phyloP scores from a whole-genome alignment of 1,140 invertebrate species.

The Kradibia gibbosae region DNA sequence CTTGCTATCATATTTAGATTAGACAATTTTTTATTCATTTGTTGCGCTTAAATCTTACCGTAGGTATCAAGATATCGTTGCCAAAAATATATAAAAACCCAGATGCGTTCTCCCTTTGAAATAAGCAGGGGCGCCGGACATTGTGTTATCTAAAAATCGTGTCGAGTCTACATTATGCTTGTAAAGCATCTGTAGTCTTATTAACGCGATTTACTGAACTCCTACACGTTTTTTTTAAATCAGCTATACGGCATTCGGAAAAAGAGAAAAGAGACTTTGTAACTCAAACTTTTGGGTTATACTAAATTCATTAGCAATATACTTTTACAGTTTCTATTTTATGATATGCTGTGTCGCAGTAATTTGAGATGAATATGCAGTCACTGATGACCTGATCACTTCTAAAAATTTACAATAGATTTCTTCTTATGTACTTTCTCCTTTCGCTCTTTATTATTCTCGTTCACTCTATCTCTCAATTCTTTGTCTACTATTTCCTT shows the following conservation, averaged over 20 bases:
- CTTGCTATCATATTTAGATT: conserved; percentile 58
- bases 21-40: conserved; percentile 57
- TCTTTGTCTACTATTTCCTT: background rate
- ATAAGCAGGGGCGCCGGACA: conserved; percentile 68
- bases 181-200: conserved; percentile 46
- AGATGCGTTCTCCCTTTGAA: conserved; percentile 70
- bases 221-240: conserved; percentile 46
- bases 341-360: conserved; percentile 45
- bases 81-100: conserved; percentile 74
- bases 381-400: conserved; percentile 63
- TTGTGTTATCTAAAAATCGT: conserved; percentile 50
- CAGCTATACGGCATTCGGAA: conserved; percentile 50
- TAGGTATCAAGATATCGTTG: conserved; percentile 73
- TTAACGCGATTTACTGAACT: conserved; percentile 27
- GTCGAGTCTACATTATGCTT: conserved; percentile 46
- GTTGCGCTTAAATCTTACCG: conserved; percentile 69
- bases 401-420: conserved; percentile 65
- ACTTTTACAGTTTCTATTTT: conserved; percentile 7
- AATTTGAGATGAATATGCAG: conserved; percentile 59
- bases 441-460: conserved; percentile 50
- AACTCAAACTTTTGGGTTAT: conserved; percentile 31
- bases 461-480: conserved; percentile 31
- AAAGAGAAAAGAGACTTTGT: conserved; percentile 49
- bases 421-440: conserved; percentile 31
- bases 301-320: background rate